These are phyloP conservation scores for Acleris sparsana DNA, from an alignment of 2,888 invertebrate genomes.

Conservation along the genomic window DNA sequence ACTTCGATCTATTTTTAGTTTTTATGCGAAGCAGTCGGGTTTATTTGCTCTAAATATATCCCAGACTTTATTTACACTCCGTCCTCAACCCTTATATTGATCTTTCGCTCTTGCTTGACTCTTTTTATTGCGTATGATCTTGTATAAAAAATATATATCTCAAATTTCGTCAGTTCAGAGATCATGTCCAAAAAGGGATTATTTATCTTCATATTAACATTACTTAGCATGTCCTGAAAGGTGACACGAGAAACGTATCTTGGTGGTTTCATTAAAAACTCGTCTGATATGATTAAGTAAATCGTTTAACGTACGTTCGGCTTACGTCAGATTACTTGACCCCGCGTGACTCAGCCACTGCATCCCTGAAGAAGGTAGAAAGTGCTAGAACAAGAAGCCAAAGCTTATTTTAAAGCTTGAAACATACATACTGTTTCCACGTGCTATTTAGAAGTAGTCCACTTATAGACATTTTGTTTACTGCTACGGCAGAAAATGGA, in stretches of 20 bases:
- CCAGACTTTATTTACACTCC: constrained; percentile 32
- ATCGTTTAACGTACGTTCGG: constrained; percentile 37
- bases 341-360: constrained; percentile 36
- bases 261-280: constrained; percentile 30
- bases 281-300: constrained; percentile 37
- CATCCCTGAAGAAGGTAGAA: constrained; percentile 49
- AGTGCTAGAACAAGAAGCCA: constrained; percentile 49
- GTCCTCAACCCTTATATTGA: constrained; percentile 21
- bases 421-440: no score
- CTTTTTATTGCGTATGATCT: no score
- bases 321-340: constrained; percentile 58
- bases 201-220: constrained; percentile 24
- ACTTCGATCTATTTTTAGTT: constrained; percentile 27
- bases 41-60: constrained; percentile 30
- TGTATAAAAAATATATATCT: no score
- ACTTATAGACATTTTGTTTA: no score
- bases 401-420: constrained; percentile 51
- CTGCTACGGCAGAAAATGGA: no score
- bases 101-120: background rate
- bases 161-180: constrained; percentile 13
- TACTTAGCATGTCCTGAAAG: constrained; percentile 29
- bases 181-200: constrained; percentile 23
- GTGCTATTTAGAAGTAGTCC: no score
- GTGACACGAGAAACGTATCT: constrained; percentile 34
- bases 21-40: constrained; percentile 20